A percentile compares a stretch with the other conserved stretches of the same genome.
Conservation (phyloP, 2,888 invertebrate species). For the Acrobasis consociella region DNA sequence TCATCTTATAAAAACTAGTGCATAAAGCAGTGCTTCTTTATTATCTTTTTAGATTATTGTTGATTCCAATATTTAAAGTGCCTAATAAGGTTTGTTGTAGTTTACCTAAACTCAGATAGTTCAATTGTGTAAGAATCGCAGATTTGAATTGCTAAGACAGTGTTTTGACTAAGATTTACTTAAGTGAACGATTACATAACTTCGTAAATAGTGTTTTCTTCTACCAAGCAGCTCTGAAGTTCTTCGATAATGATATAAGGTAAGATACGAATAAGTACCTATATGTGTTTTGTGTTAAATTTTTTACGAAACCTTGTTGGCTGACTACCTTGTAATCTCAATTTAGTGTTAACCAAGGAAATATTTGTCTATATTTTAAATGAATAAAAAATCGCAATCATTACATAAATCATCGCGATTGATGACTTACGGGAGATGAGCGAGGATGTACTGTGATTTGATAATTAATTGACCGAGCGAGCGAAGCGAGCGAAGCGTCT, state of each 20-base stretch:
- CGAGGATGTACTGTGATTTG: too few relatives aligned
- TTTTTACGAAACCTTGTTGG: too few relatives aligned
- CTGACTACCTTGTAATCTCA: too few relatives aligned
- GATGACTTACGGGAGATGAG: too few relatives aligned
- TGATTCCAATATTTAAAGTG: slow-evolving; percentile 46
- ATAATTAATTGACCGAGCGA: too few relatives aligned
- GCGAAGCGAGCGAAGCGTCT: too few relatives aligned
- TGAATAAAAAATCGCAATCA: too few relatives aligned
- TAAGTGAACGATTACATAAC: slow-evolving; percentile 37
- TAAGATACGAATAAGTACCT: slow-evolving; percentile 40
- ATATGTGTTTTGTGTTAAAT: too few relatives aligned
- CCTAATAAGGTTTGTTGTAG: slow-evolving; percentile 43
- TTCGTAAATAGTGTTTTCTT: slow-evolving; percentile 47
- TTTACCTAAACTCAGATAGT: slow-evolving; percentile 28
- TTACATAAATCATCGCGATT: too few relatives aligned
- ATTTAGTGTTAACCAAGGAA: too few relatives aligned
- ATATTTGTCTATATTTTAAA: too few relatives aligned
- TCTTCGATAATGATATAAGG: slow-evolving; percentile 69
- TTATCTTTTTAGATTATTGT: slow-evolving; percentile 32
- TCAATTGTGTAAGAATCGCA: slow-evolving; percentile 30
- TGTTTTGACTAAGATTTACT: slow-evolving; percentile 11
- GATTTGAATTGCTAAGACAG: slow-evolving; percentile 24
- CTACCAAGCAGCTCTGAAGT: slow-evolving; percentile 46
- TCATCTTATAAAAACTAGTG: slow-evolving; percentile 35
- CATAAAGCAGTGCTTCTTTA: slow-evolving; percentile 39